Percentiles rank a stretch among this genome's conserved stretches.
Conservation (phyloP, 2,888 invertebrate genomes). For the Pseudeuparius sepicola region DNA sequence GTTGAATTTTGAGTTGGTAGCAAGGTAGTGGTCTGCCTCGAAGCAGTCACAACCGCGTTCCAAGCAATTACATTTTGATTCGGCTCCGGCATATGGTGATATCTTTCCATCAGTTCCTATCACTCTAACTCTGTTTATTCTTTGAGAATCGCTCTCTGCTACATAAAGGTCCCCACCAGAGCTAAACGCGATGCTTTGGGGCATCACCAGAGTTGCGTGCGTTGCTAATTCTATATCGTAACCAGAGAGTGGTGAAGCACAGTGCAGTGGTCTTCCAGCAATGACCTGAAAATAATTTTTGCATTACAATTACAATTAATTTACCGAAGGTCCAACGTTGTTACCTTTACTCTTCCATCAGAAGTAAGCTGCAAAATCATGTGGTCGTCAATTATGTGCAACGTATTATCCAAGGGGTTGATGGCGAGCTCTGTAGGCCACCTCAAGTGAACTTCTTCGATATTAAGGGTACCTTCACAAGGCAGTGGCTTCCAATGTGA, state of each 20-base stretch:
- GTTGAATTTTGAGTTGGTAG: constrained; percentile 88
- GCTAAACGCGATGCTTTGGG: constrained; percentile 89
- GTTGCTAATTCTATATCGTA: constrained; percentile 82
- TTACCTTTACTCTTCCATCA: constrained; percentile 80
- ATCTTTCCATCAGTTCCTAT: constrained; percentile 92
- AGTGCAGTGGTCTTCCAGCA: constrained; percentile 88
- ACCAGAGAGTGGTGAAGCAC: constrained; percentile 70
- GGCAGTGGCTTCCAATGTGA: constrained; percentile 91
- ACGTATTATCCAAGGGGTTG: constrained; percentile 86
- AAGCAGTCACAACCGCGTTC: constrained; percentile 88
- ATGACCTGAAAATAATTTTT: no score
- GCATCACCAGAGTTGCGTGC: constrained; percentile 84
- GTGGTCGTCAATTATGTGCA: constrained; percentile 94
- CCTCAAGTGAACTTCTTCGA: constrained; percentile 86
- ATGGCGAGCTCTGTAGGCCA: constrained; percentile 96
- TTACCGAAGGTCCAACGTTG: no score
- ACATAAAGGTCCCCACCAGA: constrained; percentile 87
- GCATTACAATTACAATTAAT: no score
- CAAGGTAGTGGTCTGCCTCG: constrained; percentile 83
- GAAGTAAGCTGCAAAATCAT: constrained; percentile 88
- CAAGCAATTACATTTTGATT: constrained; percentile 87
- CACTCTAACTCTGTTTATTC: constrained; percentile 82
- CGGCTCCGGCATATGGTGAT: constrained; percentile 86
- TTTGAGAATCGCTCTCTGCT: constrained; percentile 91
- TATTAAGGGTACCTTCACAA: constrained; percentile 80